Conservation (phyloP, 2,113 vertebrate genomes). For the Cavia porcellus region DNA sequence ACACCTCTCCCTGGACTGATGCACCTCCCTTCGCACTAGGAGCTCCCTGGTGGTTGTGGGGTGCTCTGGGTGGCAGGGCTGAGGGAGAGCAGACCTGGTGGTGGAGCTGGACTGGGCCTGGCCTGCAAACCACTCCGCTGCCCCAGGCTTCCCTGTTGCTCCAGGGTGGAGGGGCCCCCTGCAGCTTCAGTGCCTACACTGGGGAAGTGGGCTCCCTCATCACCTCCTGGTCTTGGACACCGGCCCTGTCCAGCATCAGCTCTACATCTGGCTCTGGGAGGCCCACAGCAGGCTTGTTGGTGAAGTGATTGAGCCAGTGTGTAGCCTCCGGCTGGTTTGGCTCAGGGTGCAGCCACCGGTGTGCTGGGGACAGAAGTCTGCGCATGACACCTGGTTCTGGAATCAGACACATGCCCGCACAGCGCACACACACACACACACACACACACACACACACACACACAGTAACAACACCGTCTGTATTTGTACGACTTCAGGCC, state of each 20-base stretch:
- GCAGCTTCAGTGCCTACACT: not conserved
- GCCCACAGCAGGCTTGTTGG: not conserved
- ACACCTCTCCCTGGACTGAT: rapidly evolving
- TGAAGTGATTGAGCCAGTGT: not conserved
- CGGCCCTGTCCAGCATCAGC: not conserved
- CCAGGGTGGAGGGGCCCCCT: too few species aligned
- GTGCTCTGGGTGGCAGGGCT: not conserved
- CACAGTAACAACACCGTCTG: too few species aligned
- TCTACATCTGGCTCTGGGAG: too few species aligned
- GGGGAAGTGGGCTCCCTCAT: not conserved
- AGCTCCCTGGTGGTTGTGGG: constrained; percentile 22
- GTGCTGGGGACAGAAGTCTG: not conserved
- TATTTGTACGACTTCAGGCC: not conserved
- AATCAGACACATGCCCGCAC: not conserved
- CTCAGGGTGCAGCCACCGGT: not conserved
- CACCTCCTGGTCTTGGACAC: not conserved
- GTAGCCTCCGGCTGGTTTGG: not conserved
- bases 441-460: too few species aligned
- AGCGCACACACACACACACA: too few species aligned
- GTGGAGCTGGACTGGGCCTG: not conserved
- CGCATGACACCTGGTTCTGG: not conserved
- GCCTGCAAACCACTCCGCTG: not conserved
- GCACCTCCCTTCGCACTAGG: rapidly evolving
- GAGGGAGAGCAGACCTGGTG: rapidly evolving
- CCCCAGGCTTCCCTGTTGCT: not conserved